Conservation (phyloP, 2,888 invertebrate genomes). For the Serrognathus titanus region DNA sequence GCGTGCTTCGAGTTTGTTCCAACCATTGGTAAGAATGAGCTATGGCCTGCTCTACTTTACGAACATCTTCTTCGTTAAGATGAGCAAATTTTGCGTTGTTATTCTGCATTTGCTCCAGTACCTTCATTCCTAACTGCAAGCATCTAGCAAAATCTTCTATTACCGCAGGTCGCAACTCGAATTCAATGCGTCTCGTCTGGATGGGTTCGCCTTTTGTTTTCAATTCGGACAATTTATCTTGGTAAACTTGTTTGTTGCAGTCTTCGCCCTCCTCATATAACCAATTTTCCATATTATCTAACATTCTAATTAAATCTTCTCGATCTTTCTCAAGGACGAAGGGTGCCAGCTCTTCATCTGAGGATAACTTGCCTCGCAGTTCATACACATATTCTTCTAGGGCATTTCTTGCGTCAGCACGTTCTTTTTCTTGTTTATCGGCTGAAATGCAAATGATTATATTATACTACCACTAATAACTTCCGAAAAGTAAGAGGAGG, state of each 20-base stretch:
- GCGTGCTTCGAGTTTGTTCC: conserved; percentile 68
- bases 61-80: conserved; percentile 76
- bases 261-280: conserved; percentile 96
- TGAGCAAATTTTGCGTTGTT: conserved; percentile 77
- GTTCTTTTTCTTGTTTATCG: conserved; percentile 90
- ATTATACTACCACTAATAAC: neutral
- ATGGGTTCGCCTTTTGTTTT: conserved; percentile 86
- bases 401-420: conserved; percentile 93
- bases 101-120: conserved; percentile 66
- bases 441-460: conserved; percentile 53
- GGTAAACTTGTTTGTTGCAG: conserved; percentile 73
- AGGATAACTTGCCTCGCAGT: conserved; percentile 80
- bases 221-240: conserved; percentile 59
- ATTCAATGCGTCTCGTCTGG: conserved; percentile 77
- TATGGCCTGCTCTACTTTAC: conserved; percentile 67
- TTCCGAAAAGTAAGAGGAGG: no score
- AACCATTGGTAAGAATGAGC: conserved; percentile 78
- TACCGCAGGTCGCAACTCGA: conserved; percentile 72
- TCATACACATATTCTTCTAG: conserved; percentile 99
- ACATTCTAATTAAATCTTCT: conserved; percentile 57
- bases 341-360: conserved; percentile 70
- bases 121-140: conserved; percentile 78
- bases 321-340: conserved; percentile 74
- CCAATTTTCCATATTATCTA: conserved; percentile 93
- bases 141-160: conserved; percentile 77